Evolutionary conservation across 1,140 invertebrate species (phyloP), one percentile per base, ranked within the genome.

Genomic region (Lucilia sericata): DNA sequence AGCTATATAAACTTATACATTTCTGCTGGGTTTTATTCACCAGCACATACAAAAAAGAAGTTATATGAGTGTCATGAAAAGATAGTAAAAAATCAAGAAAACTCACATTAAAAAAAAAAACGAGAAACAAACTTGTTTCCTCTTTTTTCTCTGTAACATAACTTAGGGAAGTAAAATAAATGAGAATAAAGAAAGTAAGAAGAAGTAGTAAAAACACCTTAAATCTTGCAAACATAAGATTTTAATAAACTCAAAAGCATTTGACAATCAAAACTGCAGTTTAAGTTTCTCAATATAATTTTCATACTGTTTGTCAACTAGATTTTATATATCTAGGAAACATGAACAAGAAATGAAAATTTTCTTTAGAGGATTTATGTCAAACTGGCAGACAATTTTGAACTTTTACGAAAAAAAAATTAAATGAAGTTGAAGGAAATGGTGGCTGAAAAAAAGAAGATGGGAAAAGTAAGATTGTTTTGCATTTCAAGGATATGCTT

Each of bases 241-340:
- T 70, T 70, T 70, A 70, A 70, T 70, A 70, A 70, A 70, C 65
- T 70, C 21, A 19, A 70, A 70, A 70, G 65, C 21, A 70, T 70
- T 70, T 70, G 65, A 70, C 65, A 70, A 70, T 70, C 65, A 70
- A 70, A 70, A 70, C 65, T 70, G 65, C 65, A 70, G n/a, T 70
- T 70, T 70, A 70, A 21, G 19, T 70, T 25, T 19, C 65, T 7
- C 55, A 60, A 60, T 60, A 60, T 60, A n/a, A 60, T 60, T 70
- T 70, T 70, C 65, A 14, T 55, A 55, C 42, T 42, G 42, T 42
- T 42, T 42, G 42, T 42, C 42, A 8, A 0, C 42, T 8, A 42
- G 25, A 30, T 30, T 30, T 30, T 30, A n/a, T 30, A 30, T 30
- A 30, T 3, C 25, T 30, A 30, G 25, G 25, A 30, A 30, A 30